phyloP scores from a whole-genome alignment of 2,888 invertebrate species.

The Latrodectus hesperus region DNA sequence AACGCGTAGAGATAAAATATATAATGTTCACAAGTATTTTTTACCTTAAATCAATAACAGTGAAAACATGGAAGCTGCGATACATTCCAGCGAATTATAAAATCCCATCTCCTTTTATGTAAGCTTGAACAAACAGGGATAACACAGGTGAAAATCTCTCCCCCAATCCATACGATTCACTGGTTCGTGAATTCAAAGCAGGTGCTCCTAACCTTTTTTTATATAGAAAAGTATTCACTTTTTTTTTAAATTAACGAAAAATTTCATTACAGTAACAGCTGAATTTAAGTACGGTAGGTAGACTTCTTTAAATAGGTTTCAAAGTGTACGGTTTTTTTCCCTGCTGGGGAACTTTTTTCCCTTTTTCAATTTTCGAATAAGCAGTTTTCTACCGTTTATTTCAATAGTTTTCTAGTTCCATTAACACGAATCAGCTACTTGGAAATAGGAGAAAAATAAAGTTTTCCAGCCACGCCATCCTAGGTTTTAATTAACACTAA shows the following conservation, averaged over 20 bases:
- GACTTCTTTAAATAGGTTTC: constrained; percentile 44
- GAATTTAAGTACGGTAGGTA: constrained; percentile 27
- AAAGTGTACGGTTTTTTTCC: constrained; percentile 15
- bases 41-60: too few relatives aligned
- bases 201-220: constrained; percentile 25
- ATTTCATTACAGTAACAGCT: constrained; percentile 27
- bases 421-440: constrained; percentile 36
- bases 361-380: background rate
- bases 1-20: too few relatives aligned
- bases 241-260: constrained; percentile 1
- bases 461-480: constrained; percentile 21
- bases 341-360: background rate
- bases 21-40: too few relatives aligned
- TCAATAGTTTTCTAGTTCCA: constrained; percentile 14
- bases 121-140: background rate
- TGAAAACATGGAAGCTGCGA: too few relatives aligned
- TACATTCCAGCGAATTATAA: background rate
- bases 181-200: constrained; percentile 51
- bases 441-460: constrained; percentile 29
- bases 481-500: constrained; percentile 49
- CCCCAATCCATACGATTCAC: background rate
- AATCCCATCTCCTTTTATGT: background rate
- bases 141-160: background rate
- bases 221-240: background rate
- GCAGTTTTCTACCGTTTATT: constrained; percentile 22